These are phyloP conservation scores for Drosophila sulfurigaster DNA, from an alignment of 1,140 invertebrate genomes.

Conservation along the genomic window DNA sequence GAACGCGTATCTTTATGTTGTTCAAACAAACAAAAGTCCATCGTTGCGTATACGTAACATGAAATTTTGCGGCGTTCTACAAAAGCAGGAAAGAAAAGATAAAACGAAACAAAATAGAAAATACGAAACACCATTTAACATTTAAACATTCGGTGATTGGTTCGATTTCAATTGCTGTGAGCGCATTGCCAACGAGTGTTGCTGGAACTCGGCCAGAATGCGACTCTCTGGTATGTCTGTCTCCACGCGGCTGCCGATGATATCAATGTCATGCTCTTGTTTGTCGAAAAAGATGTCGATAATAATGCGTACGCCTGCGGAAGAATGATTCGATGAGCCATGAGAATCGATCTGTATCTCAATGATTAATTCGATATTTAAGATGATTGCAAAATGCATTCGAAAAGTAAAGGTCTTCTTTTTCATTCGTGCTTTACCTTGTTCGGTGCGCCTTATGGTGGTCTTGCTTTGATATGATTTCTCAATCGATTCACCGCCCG, in stretches of 20 bases:
- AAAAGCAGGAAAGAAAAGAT: not conserved
- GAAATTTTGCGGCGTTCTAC: slow-evolving; percentile 34
- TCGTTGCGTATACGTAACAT: slow-evolving; percentile 30
- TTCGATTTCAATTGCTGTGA: slow-evolving; percentile 29
- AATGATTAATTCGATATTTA: not conserved
- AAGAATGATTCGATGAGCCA: not conserved
- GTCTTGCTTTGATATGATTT: slow-evolving; percentile 69
- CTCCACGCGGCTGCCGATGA: slow-evolving; percentile 72
- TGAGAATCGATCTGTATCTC: not conserved
- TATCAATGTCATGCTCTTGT: slow-evolving; percentile 58
- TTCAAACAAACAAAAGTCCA: slow-evolving; percentile 34
- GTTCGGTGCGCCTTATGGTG: slow-evolving; percentile 65
- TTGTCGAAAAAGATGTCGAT: slow-evolving; percentile 78
- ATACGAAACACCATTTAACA: slow-evolving; percentile 17
- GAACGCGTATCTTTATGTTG: slow-evolving; percentile 22
- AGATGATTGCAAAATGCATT: no score
- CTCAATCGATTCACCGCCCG: slow-evolving; percentile 32
- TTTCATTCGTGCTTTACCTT: slow-evolving; percentile 35
- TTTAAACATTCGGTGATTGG: slow-evolving; percentile 27
- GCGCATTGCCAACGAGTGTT: slow-evolving; percentile 52
- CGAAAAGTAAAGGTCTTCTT: no score
- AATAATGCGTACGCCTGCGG: slow-evolving; percentile 72
- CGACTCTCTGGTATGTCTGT: slow-evolving; percentile 78
- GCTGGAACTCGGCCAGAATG: slow-evolving; percentile 71
- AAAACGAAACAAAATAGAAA: not conserved